Base-by-base conservation (phyloP, 1,140 invertebrate genomes). In the Metaphire vulgaris region DNA sequence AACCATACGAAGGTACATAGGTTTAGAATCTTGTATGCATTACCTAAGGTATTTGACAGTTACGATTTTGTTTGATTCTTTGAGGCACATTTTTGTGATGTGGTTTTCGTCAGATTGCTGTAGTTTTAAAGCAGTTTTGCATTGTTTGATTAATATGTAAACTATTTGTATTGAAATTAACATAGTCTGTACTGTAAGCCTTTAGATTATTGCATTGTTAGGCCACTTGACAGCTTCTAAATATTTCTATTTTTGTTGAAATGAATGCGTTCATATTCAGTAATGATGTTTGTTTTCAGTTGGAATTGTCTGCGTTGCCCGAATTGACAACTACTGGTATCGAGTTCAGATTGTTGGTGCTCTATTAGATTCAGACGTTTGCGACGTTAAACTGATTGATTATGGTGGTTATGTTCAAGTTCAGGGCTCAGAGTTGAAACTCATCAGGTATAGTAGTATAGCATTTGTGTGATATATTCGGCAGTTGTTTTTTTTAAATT, bases 341-440 rank as follows among this genome's bases (percentile, higher is more conserved):
- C 90, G 96, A 80, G 93, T 92, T 0, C 91, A 92, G 84, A 90
- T 98, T 1, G 89, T 95, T 21, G 89, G 89, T 67, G 81, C 86
- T 0, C 84, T 84, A 76, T 79, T 84, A 28, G 81, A 82, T 68
- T 88, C 90, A 76, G 85, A 86, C 72, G 83, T 90, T n/a, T 92
- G 92, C 82, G 88, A 94, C 75, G 90, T 97, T 34, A 92, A 92
- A 86, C 91, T 95, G 83, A 90, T 98, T 0, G 97, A 98, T 87
- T 95, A 95, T 84, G 97, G 97, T 32, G 96, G 96, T 69, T 98
- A 93, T 85, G 90, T 90, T 81, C 89, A 88, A 56, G 88, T 96
- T n/a, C 89, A 90, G 78, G 91, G 91, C 78, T 86, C 89, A 30
- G 86, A 89, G 76, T 89, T 97, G 12, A 85, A 92, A 81, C 92